phyloP scores from a whole-genome alignment of 2,113 vertebrate genomes.

The Herpetotheres cachinnans region DNA sequence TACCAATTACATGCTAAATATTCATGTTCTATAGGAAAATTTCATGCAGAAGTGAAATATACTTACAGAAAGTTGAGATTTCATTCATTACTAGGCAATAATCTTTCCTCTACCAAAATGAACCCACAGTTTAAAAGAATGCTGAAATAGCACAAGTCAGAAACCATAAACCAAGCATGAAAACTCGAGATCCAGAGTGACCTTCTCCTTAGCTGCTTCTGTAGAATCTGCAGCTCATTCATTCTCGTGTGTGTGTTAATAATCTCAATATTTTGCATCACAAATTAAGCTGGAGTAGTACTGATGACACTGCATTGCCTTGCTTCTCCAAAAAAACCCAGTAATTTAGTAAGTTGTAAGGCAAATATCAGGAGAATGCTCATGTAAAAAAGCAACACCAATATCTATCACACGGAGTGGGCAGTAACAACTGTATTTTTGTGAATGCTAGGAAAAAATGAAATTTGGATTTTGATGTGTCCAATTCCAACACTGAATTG shows the following conservation, averaged over 20 bases:
- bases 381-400: neutral
- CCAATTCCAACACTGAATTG: neutral
- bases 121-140: neutral
- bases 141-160: neutral
- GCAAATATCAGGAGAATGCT: neutral
- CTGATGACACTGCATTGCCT: neutral
- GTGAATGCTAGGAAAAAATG: neutral
- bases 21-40: neutral
- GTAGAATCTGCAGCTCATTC: neutral
- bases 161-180: neutral
- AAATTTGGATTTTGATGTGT: neutral
- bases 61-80: neutral
- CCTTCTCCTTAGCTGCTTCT: neutral
- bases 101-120: neutral
- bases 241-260: neutral
- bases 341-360: neutral
- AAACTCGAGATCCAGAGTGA: neutral
- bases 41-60: neutral
- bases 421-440: neutral
- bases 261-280: neutral
- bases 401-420: rapidly evolving
- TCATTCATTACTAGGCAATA: neutral
- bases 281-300: neutral
- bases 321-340: neutral
- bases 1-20: constrained; percentile 26